Evolutionary conservation across 2,797 vertebrate species (phyloP).

Genomic region (Botia almorhae): DNA sequence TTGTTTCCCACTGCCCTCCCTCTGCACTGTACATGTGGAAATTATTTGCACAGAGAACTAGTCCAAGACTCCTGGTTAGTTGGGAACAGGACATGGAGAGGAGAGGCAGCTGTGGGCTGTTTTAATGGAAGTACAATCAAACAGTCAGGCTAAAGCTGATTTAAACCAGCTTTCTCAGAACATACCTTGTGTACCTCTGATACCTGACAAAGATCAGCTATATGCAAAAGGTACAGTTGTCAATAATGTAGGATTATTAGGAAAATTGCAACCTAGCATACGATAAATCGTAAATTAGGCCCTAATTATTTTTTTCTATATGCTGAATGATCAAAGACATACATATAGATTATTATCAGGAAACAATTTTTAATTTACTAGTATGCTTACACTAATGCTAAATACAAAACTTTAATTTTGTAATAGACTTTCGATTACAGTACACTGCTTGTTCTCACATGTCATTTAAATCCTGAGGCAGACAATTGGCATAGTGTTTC

Average conservation of each 20-base stretch:
- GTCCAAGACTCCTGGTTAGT: conserved; percentile 55
- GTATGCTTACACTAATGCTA: neutral
- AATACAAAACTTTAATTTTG: neutral
- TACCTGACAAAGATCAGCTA: conserved; percentile 20
- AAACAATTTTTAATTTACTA: neutral
- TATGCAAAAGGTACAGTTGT: neutral
- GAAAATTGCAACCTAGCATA: neutral
- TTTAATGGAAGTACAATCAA: conserved; percentile 60
- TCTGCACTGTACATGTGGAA: conserved; percentile 69
- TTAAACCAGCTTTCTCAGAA: conserved; percentile 59
- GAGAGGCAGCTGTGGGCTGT: conserved; percentile 63
- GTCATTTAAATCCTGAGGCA: neutral
- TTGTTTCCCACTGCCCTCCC: conserved; percentile 31
- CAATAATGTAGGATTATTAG: conserved; percentile 9
- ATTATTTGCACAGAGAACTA: conserved; percentile 61
- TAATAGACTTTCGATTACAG: neutral
- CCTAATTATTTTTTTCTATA: neutral
- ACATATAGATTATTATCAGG: conserved; percentile 9
- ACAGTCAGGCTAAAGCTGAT: conserved; percentile 59
- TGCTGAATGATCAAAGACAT: conserved; percentile 33
- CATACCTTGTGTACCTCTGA: conserved; percentile 42
- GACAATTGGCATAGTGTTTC: conserved; percentile 10
- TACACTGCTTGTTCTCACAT: neutral
- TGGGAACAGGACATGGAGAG: conserved; percentile 59
- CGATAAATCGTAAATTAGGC: conserved; percentile 11